A percentile compares a stretch with the other conserved stretches of the same genome.
phyloP scores from a whole-genome alignment of 2,888 invertebrate species.

The Podotricha telesiphe region DNA sequence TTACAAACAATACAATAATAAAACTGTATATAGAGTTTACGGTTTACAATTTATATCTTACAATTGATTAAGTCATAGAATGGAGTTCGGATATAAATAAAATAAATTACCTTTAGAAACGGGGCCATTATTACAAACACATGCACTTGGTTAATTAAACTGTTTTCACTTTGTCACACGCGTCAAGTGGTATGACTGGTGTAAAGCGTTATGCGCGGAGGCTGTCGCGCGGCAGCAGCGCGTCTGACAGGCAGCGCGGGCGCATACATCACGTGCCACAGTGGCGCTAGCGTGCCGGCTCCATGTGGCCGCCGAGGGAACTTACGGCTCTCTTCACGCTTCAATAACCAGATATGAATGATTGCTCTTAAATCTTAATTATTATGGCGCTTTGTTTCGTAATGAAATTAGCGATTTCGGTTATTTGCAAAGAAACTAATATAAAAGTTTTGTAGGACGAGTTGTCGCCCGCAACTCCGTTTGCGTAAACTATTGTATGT shows the following conservation, averaged over 20 bases:
- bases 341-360: slow-evolving; percentile 51
- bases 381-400: slow-evolving; percentile 21
- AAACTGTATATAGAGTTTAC: not conserved
- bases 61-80: slow-evolving; percentile 31
- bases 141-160: slow-evolving; percentile 48
- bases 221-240: slow-evolving; percentile 73
- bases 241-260: slow-evolving; percentile 73
- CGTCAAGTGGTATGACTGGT: slow-evolving; percentile 63
- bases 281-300: slow-evolving; percentile 68
- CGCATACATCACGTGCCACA: slow-evolving; percentile 78
- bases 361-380: slow-evolving; percentile 33
- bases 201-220: slow-evolving; percentile 69
- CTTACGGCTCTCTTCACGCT: slow-evolving; percentile 73
- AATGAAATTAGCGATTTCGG: not conserved
- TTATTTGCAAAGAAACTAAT: not conserved
- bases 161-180: slow-evolving; percentile 66
- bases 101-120: slow-evolving; percentile 49
- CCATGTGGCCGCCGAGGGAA: slow-evolving; percentile 59
- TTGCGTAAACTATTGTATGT: too few relatives aligned
- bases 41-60: slow-evolving; percentile 34
- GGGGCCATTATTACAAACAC: slow-evolving; percentile 43
- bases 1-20: not conserved
- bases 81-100: slow-evolving; percentile 36
- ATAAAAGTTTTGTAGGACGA: too few relatives aligned
- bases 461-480: too few relatives aligned